A percentile compares a stretch with the other conserved stretches of the same genome.
Evolutionary conservation across 1,140 invertebrate species (phyloP).

Genomic region (Dryas iulia): DNA sequence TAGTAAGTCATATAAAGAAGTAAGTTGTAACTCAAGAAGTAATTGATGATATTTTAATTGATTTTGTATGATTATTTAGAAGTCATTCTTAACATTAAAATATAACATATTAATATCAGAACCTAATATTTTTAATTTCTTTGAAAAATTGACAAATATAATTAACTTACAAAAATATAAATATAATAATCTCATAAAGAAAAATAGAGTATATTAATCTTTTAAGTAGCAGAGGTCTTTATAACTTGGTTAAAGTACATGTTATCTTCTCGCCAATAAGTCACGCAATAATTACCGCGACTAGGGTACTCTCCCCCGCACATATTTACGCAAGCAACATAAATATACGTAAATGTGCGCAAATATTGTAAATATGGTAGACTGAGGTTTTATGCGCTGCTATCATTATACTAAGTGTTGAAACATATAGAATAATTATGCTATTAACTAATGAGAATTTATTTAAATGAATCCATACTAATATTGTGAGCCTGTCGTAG

Average conservation of each 20-base stretch:
- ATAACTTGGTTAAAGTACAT: constrained; percentile 56
- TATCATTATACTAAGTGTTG: neutral
- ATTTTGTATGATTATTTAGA: too few species aligned
- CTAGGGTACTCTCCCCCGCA: constrained; percentile 64
- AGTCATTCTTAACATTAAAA: too few species aligned
- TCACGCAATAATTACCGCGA: constrained; percentile 77
- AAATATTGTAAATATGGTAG: constrained; percentile 60
- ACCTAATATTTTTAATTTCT: too few species aligned
- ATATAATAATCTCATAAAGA: too few species aligned
- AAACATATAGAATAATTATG: neutral
- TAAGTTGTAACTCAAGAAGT: too few species aligned
- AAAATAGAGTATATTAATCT: too few species aligned
- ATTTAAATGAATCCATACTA: neutral
- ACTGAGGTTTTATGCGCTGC: constrained; percentile 32
- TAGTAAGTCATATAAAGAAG: too few species aligned
- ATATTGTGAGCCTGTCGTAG: too few species aligned
- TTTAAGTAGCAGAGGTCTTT: constrained; percentile 44
- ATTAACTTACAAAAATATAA: too few species aligned
- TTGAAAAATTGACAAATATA: too few species aligned
- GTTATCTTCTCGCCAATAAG: constrained; percentile 77
- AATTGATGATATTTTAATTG: too few species aligned
- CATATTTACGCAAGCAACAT: constrained; percentile 67
- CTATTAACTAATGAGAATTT: neutral
- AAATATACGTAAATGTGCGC: constrained; percentile 40
- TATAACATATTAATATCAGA: too few species aligned